Conservation (phyloP, 2,888 invertebrate genomes). For the Ectobius pallidus region DNA sequence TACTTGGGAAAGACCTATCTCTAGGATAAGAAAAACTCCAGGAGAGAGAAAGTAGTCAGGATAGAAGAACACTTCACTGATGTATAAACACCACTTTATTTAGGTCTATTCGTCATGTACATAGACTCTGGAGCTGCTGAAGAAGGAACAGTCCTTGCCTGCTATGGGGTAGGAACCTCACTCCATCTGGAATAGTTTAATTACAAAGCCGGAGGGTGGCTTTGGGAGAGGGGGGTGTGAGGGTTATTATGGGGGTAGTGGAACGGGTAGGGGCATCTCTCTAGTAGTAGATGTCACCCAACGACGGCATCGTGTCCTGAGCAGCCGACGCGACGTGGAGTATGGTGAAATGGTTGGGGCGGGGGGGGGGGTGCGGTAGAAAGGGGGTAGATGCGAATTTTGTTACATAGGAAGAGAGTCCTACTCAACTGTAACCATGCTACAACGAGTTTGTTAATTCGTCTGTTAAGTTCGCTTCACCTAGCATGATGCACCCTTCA, state of each 20-base stretch:
- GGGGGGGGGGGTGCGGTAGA: neutral
- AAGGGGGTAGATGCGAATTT: too few relatives aligned
- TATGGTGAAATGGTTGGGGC: neutral
- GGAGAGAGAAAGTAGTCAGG: too few relatives aligned
- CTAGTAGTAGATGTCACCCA: constrained; percentile 10
- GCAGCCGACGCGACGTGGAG: constrained; percentile 16
- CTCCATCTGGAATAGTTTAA: constrained; percentile 30
- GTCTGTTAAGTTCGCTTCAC: constrained; percentile 39
- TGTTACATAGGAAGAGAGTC: constrained; percentile 11
- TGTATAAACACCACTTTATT: too few relatives aligned
- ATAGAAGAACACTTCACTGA: too few relatives aligned
- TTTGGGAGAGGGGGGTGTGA: neutral
- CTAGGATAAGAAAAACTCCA: too few relatives aligned
- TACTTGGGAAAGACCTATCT: too few relatives aligned
- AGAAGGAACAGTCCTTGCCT: neutral
- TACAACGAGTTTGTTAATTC: constrained; percentile 41
- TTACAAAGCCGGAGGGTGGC: constrained; percentile 27
- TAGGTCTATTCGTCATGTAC: neutral
- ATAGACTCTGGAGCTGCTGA: neutral
- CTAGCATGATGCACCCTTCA: constrained; percentile 38
- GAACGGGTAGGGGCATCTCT: constrained; percentile 2
- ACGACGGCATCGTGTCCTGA: constrained; percentile 12
- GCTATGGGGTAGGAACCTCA: neutral
- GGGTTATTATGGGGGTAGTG: constrained; percentile 28
- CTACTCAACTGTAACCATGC: constrained; percentile 11